A percentile compares a stretch with the other conserved stretches of the same genome.
Conservation (phyloP, 2,888 invertebrate genomes). For the Andrena fulva region DNA sequence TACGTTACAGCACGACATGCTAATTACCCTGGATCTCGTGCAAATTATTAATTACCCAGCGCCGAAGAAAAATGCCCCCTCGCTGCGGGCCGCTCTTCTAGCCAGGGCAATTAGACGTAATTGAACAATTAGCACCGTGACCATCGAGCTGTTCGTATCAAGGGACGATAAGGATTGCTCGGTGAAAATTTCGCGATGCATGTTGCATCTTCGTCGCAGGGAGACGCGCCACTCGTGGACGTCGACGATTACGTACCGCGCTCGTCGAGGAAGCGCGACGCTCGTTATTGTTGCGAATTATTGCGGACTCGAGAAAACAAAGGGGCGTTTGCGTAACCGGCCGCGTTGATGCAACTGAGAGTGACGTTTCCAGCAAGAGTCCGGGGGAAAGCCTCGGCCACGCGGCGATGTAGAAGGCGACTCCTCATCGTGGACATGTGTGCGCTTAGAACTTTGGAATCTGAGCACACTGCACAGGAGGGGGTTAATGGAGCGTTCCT, state of each 20-base stretch:
- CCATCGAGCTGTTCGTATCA: constrained; percentile 6
- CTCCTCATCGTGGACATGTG: too few relatives aligned
- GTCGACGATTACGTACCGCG: constrained; percentile 14
- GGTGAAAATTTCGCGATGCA: constrained; percentile 21
- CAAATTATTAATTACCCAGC: constrained; percentile 47
- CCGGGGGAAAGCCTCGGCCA: constrained; percentile 16
- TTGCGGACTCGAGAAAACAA: constrained; percentile 64
- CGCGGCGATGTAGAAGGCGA: too few relatives aligned
- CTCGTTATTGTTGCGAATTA: constrained; percentile 60
- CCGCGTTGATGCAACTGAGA: constrained; percentile 43
- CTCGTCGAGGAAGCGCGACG: constrained; percentile 40
- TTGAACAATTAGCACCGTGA: constrained; percentile 34
- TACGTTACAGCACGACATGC: constrained; percentile 26
- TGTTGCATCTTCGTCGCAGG: not conserved
- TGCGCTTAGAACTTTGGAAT: too few relatives aligned
- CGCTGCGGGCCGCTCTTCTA: constrained; percentile 3
- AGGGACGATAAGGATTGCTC: not conserved
- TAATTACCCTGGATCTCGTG: constrained; percentile 30
- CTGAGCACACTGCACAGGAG: too few relatives aligned
- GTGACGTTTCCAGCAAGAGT: constrained; percentile 24
- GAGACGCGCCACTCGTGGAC: not conserved
- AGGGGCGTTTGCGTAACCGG: constrained; percentile 53
- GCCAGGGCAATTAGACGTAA: constrained; percentile 35
- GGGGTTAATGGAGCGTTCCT: too few relatives aligned
- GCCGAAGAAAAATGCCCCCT: constrained; percentile 33